phyloP scores from a whole-genome alignment of 2,113 vertebrate genomes.

The Anseranas semipalmata region DNA sequence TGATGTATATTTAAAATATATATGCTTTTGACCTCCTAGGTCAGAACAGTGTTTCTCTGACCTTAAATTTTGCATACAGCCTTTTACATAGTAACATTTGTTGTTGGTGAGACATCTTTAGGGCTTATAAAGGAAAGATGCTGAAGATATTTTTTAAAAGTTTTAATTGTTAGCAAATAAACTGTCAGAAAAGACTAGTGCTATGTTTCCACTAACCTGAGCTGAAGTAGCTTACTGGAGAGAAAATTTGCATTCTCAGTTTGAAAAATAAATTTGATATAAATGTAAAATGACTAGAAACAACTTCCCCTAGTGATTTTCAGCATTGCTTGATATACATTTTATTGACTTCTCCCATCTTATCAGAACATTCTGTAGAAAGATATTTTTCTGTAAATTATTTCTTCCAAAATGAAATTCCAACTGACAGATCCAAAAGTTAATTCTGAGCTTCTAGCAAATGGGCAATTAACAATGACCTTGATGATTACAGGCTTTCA shows the following conservation, averaged over 20 bases:
- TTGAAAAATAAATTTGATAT: neutral
- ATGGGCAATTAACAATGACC: neutral
- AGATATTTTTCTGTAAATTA: neutral
- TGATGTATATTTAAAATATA: neutral
- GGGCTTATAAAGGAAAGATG: neutral
- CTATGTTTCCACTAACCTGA: neutral
- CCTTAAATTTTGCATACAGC: neutral
- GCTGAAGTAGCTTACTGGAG: neutral
- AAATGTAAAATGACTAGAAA: slow-evolving; percentile 10
- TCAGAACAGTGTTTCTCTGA: neutral
- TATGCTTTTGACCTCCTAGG: neutral
- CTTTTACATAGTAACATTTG: neutral
- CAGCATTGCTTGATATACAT: neutral
- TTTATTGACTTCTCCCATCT: neutral
- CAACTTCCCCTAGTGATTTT: neutral
- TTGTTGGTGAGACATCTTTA: neutral
- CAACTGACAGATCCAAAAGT: neutral
- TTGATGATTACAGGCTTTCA: neutral
- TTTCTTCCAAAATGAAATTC: neutral
- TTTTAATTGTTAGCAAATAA: neutral
- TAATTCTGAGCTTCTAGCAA: neutral
- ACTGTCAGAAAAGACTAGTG: neutral
- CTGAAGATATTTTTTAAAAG: neutral
- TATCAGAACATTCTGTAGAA: neutral
- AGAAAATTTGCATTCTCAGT: neutral